phyloP scores from a whole-genome alignment of 2,113 vertebrate genomes.

The Microcebus lehilahytsara region DNA sequence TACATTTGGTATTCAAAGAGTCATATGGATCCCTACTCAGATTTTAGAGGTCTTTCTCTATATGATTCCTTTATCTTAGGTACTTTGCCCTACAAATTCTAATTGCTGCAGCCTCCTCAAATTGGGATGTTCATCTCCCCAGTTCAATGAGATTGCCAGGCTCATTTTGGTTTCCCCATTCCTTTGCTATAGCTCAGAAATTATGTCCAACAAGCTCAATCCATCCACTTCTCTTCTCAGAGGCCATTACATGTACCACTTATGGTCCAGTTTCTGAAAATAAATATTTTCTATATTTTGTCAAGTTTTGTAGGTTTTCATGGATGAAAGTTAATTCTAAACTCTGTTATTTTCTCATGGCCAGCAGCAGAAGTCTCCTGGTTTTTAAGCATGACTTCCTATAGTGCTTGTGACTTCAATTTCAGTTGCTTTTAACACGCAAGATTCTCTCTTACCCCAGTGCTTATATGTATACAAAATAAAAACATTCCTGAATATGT shows the following conservation, averaged over 20 bases:
- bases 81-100: not conserved
- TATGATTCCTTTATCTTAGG: not conserved
- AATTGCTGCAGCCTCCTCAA: not conserved
- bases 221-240: not conserved
- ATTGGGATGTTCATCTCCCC: no score
- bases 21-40: not conserved
- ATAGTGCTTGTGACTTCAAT: not conserved
- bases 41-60: not conserved
- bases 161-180: not conserved
- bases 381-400: not conserved
- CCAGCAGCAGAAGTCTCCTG: not conserved
- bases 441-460: not conserved
- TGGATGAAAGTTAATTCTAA: not conserved
- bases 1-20: not conserved
- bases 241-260: not conserved
- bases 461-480: not conserved
- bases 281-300: not conserved
- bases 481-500: not conserved
- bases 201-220: not conserved
- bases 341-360: not conserved
- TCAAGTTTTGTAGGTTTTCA: not conserved
- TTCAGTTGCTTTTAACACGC: not conserved
- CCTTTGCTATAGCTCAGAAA: not conserved
- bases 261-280: not conserved
- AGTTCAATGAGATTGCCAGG: not conserved